Conservation (phyloP, 1,140 invertebrate genomes). For the Bombus consobrinus region DNA sequence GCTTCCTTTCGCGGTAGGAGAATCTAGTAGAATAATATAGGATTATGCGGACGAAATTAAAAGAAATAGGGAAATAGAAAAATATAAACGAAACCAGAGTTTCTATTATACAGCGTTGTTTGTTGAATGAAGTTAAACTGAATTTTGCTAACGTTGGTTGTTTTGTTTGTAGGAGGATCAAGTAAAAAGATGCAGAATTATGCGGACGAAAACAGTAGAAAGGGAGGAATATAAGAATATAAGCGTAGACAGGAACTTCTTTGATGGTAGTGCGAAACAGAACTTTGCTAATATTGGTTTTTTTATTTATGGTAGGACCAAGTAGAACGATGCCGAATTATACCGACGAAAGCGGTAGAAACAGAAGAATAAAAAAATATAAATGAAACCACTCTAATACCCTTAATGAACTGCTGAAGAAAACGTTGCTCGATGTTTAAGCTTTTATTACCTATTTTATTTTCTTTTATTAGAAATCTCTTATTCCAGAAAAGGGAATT, state of each 20-base stretch:
- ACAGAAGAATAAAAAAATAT: neutral
- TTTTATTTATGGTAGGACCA: neutral
- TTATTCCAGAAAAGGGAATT: too few species aligned
- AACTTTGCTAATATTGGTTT: too few species aligned
- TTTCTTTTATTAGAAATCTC: too few species aligned
- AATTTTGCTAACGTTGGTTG: neutral
- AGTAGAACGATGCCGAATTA: neutral
- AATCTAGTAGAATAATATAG: neutral
- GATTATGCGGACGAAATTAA: neutral
- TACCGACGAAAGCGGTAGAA: neutral
- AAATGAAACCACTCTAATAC: neutral
- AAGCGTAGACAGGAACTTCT: too few species aligned
- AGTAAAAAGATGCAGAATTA: neutral
- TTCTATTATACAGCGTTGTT: neutral
- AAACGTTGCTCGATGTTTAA: neutral
- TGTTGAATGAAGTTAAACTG: neutral
- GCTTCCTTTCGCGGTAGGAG: neutral
- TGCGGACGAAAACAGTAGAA: neutral
- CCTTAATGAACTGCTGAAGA: neutral
- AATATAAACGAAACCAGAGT: neutral
- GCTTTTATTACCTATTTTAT: too few species aligned
- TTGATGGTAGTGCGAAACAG: too few species aligned
- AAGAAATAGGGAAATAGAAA: neutral
- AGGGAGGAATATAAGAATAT: too few species aligned
- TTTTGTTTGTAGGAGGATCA: too few species aligned